Percentiles rank a stretch among this genome's conserved stretches.
Evolutionary conservation across 37 sponge, comb jelly and placozoan species (phyloP).

Genomic region (Petrosia ficiformis): DNA sequence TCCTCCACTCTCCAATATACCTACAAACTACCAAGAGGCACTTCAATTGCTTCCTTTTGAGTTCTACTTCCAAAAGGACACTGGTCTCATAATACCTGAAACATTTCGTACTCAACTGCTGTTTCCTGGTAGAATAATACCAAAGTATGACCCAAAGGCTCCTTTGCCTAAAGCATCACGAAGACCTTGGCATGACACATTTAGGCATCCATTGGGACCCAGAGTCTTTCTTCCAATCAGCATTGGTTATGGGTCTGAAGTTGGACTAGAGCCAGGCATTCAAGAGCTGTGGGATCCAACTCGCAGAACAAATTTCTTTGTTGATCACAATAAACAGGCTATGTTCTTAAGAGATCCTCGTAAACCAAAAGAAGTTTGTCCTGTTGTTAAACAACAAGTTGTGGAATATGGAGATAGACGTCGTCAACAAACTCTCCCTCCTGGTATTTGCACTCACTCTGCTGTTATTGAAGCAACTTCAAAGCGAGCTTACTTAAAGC

Average conservation of each 20-base stretch:
- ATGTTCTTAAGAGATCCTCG: constrained; percentile 82
- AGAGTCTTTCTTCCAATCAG: constrained; percentile 66
- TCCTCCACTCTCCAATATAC: constrained; percentile 31
- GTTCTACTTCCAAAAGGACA: constrained; percentile 66
- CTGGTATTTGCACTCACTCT: constrained; percentile 14
- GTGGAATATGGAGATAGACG: constrained; percentile 48
- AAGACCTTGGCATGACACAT: constrained; percentile 75
- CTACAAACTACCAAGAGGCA: constrained; percentile 52
- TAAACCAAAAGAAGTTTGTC: constrained; percentile 34
- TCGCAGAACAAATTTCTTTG: constrained; percentile 53
- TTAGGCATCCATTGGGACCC: constrained; percentile 73
- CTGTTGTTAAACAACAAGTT: constrained; percentile 36
- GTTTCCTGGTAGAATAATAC: constrained; percentile 43
- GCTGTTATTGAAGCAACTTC: constrained; percentile 38
- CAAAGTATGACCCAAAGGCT: constrained; percentile 49
- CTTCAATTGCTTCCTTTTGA: constrained; percentile 57
- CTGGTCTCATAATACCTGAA: constrained; percentile 28
- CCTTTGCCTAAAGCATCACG: constrained; percentile 46
- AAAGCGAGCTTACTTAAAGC: constrained; percentile 48
- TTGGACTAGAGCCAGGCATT: constrained; percentile 57
- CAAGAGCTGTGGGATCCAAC: constrained; percentile 86
- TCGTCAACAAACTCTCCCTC: constrained; percentile 30
- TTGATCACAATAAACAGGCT: constrained; percentile 63
- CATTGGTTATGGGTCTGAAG: constrained; percentile 80
- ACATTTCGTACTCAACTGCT: constrained; percentile 14